phyloP scores from a whole-genome alignment of 2,888 invertebrate genomes.

The Leptopterna dolabrata region DNA sequence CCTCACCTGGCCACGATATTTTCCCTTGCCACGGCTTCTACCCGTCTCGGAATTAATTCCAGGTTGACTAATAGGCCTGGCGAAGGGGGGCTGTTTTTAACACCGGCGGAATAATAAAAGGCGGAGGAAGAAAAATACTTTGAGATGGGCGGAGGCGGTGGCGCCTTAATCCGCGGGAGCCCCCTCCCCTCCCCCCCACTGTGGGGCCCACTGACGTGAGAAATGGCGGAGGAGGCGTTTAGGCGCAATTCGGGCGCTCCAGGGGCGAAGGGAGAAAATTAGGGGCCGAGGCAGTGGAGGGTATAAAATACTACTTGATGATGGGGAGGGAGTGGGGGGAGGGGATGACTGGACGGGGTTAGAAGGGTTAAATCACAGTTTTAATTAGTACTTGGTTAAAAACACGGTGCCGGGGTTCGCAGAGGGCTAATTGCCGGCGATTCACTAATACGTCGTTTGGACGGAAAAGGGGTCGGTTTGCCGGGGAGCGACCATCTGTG shows the following conservation, averaged over 20 bases:
- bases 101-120: constrained; percentile 27
- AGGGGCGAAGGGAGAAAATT: constrained; percentile 25
- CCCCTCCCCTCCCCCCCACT: not conserved
- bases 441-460: constrained; percentile 47
- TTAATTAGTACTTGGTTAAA: constrained; percentile 41
- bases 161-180: constrained; percentile 37
- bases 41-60: constrained; percentile 17
- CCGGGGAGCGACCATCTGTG: constrained; percentile 44
- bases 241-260: constrained; percentile 31
- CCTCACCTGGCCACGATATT: not conserved
- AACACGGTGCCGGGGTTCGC: constrained; percentile 23
- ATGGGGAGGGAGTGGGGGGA: no score
- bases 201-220: not conserved
- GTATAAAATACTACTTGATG: constrained; percentile 45
- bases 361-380: constrained; percentile 39
- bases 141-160: not conserved
- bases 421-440: constrained; percentile 44
- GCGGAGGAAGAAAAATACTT: constrained; percentile 36
- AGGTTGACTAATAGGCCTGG: constrained; percentile 13
- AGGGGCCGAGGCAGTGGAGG: constrained; percentile 31
- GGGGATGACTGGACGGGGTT: not conserved
- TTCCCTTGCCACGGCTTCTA: not conserved
- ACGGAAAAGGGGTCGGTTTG: constrained; percentile 27
- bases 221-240: constrained; percentile 23
- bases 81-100: not conserved